phyloP scores from a whole-genome alignment of 2,888 invertebrate species.

The Pyrrhia umbra region DNA sequence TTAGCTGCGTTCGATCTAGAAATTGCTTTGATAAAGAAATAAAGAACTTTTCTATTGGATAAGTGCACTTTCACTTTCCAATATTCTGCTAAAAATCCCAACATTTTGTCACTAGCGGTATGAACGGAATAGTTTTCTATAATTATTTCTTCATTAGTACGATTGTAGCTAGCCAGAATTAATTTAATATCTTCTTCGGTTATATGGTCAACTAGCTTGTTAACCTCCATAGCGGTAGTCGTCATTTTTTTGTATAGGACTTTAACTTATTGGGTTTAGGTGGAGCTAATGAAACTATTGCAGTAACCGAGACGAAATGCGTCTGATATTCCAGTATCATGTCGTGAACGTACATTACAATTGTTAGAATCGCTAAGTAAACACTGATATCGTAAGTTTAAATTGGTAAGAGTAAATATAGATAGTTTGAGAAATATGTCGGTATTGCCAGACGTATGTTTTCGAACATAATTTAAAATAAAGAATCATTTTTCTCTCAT shows the following conservation, averaged over 20 bases:
- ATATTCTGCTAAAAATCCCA: slow-evolving; percentile 85
- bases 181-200: slow-evolving; percentile 72
- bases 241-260: slow-evolving; percentile 31
- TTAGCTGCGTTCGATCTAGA: slow-evolving; percentile 79
- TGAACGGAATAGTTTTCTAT: slow-evolving; percentile 69
- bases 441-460: slow-evolving; percentile 8
- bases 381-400: slow-evolving; percentile 38
- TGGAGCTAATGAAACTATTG: neutral
- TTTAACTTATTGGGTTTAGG: neutral
- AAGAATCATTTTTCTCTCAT: no score
- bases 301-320: slow-evolving; percentile 4
- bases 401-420: slow-evolving; percentile 32
- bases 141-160: slow-evolving; percentile 54
- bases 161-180: slow-evolving; percentile 70
- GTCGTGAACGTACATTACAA: slow-evolving; percentile 3
- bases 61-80: slow-evolving; percentile 78
- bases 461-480: no score
- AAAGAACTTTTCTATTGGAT: slow-evolving; percentile 61
- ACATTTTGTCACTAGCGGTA: slow-evolving; percentile 82
- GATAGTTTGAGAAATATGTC: slow-evolving; percentile 20
- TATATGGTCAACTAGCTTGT: slow-evolving; percentile 55
- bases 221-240: slow-evolving; percentile 3
- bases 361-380: slow-evolving; percentile 24
- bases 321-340: slow-evolving; percentile 9
- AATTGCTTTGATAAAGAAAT: slow-evolving; percentile 82